These are phyloP conservation scores for Silurus glanis DNA, from an alignment of 2,113 vertebrate genomes.

Conservation along the genomic window DNA sequence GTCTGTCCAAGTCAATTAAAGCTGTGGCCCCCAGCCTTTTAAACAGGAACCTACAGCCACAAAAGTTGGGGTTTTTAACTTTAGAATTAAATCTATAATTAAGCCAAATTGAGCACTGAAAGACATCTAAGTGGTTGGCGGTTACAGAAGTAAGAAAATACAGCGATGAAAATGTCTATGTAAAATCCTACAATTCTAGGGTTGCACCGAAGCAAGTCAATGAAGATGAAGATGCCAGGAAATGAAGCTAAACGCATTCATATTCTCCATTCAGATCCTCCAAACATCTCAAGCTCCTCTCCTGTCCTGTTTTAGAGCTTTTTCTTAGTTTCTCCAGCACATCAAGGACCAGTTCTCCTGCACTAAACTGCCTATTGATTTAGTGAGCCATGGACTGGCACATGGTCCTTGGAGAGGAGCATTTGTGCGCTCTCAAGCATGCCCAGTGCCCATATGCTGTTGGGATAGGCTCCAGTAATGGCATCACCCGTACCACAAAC, in stretches of 20 bases:
- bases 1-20: slow-evolving; percentile 87
- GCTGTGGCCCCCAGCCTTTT: slow-evolving; percentile 32
- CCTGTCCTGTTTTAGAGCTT: neutral
- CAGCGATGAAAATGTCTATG: neutral
- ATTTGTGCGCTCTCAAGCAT: slow-evolving; percentile 79
- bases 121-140: neutral
- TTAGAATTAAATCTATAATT: slow-evolving; percentile 20
- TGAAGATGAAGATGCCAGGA: neutral
- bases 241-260: neutral
- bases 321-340: slow-evolving; percentile 36
- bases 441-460: slow-evolving; percentile 78
- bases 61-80: slow-evolving; percentile 6
- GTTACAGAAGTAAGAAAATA: neutral
- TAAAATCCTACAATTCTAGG: neutral
- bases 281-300: slow-evolving; percentile 22
- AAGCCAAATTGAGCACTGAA: slow-evolving; percentile 20
- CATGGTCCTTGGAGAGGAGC: slow-evolving; percentile 67
- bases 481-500: slow-evolving; percentile 74
- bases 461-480: slow-evolving; percentile 76
- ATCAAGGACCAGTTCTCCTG: slow-evolving; percentile 65
- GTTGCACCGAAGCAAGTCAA: neutral
- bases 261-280: slow-evolving; percentile 25
- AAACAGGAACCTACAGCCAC: slow-evolving; percentile 14
- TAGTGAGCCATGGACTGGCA: slow-evolving; percentile 72
- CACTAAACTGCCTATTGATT: slow-evolving; percentile 78